Percentiles rank a stretch among this genome's conserved stretches.
phyloP scores from a whole-genome alignment of 2,113 vertebrate species.

The Calyptomena viridis region DNA sequence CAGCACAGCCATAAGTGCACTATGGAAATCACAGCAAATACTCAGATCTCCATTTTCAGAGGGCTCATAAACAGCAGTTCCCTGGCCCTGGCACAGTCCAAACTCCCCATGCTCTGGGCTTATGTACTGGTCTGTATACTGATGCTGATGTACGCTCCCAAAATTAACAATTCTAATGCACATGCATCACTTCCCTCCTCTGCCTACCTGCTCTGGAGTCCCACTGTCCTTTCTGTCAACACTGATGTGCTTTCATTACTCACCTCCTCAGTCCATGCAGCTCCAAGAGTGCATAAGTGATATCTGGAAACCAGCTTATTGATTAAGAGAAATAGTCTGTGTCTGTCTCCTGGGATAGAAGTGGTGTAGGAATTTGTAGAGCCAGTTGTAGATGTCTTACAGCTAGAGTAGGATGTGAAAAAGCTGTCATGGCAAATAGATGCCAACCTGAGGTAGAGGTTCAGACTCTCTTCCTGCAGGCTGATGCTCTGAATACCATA shows the following conservation, averaged over 20 bases:
- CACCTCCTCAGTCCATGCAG: neutral
- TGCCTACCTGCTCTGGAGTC: neutral
- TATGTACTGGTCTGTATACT: neutral
- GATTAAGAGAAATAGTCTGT: neutral
- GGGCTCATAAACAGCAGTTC: neutral
- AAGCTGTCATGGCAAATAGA: neutral
- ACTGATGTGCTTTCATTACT: neutral
- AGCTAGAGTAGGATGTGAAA: neutral
- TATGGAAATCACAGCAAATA: fast-evolving
- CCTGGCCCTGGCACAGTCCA: no score
- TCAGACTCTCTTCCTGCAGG: neutral
- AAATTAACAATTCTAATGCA: neutral
- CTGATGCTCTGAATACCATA: neutral
- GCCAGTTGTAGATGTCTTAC: neutral
- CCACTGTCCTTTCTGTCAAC: neutral
- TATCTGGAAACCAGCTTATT: neutral
- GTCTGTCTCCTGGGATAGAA: no score
- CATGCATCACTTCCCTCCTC: neutral
- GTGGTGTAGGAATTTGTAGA: neutral
- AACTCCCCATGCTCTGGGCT: neutral
- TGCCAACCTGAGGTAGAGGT: neutral
- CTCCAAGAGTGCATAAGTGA: neutral
- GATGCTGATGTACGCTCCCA: fast-evolving
- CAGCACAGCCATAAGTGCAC: neutral
- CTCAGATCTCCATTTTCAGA: neutral